Evolutionary conservation across 1,140 invertebrate species (phyloP), one percentile per base, ranked within the genome.

Genomic region (Chironomus tepperi): DNA sequence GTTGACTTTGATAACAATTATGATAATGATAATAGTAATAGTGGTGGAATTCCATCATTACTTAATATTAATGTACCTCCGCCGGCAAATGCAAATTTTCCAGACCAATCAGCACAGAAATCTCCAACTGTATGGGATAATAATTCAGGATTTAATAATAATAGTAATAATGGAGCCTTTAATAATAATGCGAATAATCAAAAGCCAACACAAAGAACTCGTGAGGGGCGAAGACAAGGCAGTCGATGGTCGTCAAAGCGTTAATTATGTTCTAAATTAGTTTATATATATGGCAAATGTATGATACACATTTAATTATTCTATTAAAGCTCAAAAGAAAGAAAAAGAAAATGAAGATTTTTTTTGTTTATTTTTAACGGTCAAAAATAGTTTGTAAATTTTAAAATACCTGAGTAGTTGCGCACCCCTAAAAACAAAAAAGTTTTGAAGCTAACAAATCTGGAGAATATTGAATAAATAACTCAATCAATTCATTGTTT

Each of bases 161-260:
- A 19, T 12, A 70, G 8, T 21, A 34, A 34, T 34, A 70, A 70
- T 18, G 65, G 65, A 19, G 8, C n/a, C n/a, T 70, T 70, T 70
- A 70, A 70, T 12, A 70, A 70, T 70, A 18, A 19, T 16, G 18
- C n/a, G 6, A 10, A 16, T 70, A 70, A 19, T 21, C 16, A 70
- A 70, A 18, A 70, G 9, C 65, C n/a, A 21, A 21, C n/a, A 16
- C n/a, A 9, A 70, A 18, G 18, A 19, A 19, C 65, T 7, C 19
- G 65, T 18, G 16, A 70, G 5, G 65, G 65, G 18, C 65, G 19
- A 9, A 70, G 18, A 18, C 65, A 21, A 9, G 65, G 65, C 6
- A 70, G 65, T 70, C 65, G 65, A 70, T 70, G 65, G 65, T 70
- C 65, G 10, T 57, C 47, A 57, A 70, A 10, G 10, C 65, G 65